Evolutionary conservation across 2,888 invertebrate species (phyloP).

Genomic region (Caenorhabditis auriculariae): DNA sequence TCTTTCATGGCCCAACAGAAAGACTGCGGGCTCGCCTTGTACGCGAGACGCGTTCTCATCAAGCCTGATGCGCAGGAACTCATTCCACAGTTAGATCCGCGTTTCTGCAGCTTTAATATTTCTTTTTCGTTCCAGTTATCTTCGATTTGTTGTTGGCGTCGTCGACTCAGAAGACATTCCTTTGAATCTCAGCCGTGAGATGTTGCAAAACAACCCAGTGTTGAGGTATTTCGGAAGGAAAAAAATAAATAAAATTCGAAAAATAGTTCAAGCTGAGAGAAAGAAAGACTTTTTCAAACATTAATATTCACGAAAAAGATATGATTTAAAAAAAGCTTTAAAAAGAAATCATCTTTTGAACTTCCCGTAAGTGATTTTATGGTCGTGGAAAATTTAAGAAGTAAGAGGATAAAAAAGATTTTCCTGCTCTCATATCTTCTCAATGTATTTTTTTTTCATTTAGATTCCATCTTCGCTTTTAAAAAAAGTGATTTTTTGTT

Average conservation of each 20-base stretch:
- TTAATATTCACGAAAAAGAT: no score
- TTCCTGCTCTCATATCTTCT: no score
- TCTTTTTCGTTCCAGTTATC: conserved; percentile 75
- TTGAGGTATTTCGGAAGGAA: conserved; percentile 69
- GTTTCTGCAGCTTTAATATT: not conserved
- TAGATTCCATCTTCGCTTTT: not conserved
- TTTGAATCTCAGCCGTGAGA: conserved; percentile 89
- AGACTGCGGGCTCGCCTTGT: conserved; percentile 83
- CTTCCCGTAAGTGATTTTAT: no score
- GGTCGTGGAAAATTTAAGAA: no score
- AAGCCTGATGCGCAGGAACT: conserved; percentile 68
- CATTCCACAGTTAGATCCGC: conserved; percentile 37
- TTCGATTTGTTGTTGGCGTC: conserved; percentile 91
- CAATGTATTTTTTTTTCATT: no score
- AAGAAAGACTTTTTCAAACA: no score
- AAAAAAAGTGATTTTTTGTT: not conserved
- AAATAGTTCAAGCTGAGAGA: no score
- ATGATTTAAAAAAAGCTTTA: no score
- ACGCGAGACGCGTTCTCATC: conserved; percentile 79
- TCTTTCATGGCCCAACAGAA: conserved; percentile 81
- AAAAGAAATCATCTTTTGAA: no score
- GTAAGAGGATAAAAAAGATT: no score
- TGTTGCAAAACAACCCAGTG: conserved; percentile 87
- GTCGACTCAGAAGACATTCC: conserved; percentile 99
- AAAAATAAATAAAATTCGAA: no score